Evolutionary conservation across 1,140 invertebrate species (phyloP), one percentile per base, ranked within the genome.

Genomic region (Euschistus heros): DNA sequence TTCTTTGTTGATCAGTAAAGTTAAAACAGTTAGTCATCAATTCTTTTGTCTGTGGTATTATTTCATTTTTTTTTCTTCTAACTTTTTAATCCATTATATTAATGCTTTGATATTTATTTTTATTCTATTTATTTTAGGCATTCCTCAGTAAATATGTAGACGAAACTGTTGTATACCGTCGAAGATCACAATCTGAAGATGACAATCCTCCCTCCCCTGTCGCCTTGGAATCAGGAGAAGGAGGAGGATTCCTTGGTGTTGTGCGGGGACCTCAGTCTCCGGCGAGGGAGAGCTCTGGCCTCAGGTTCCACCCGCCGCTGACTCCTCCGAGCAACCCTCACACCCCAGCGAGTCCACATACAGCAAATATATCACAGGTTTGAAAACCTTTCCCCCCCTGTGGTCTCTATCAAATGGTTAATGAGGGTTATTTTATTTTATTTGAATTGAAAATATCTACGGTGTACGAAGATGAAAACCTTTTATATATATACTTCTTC

Each of bases 171-270:
- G 81, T 88, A 42, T 85, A 86, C 74, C 77, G 91, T 47, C 76
- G 92, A 2, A 80, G 89, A 62, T 91, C 89, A 5, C 86, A 95
- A 67, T 91, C 90, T 17, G 94, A 97, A 75, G 94, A 98, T 73
- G 94, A 97, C 71, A 96, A 97, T 79, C 94, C 94, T 14, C 90
- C 93, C 0, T 97, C 93, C 2, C 92, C 92, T 0, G 87, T 94
- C 63, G 84, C 89, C 7, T 80, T 88, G 75, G 87, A 92, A 66
- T 67, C 69, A 27, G 82, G 80, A 1, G 82, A 81, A 65, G 77
- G 79, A 42, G 63, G 63, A 26, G 64, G 67, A 2, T 72, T 72
- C 64, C 62, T 68, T 8, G 44, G 78, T 76, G 75, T 80, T 2
- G 75, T 82, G 26, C 79, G 82, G 17, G 78, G 77, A 13, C 85